phyloP scores from a whole-genome alignment of 2,797 vertebrate species.

The Aldrovandia affinis region DNA sequence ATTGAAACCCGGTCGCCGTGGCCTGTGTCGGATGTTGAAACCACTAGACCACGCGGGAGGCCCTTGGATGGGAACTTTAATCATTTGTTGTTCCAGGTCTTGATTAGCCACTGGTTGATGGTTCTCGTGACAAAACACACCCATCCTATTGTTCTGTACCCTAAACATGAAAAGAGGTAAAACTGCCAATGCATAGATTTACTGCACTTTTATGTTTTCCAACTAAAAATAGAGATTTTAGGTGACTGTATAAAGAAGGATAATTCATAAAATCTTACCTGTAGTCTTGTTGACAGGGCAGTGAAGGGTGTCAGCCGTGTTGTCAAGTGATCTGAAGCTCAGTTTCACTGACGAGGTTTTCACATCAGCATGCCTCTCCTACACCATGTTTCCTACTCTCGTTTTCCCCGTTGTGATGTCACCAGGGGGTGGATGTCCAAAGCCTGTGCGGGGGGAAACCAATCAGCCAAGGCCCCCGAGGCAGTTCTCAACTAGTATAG shows the following conservation, averaged over 20 bases:
- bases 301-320: background rate
- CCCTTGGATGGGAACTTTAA: background rate
- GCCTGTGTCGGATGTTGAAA: no score
- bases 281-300: background rate
- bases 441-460: background rate
- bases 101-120: background rate
- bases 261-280: background rate
- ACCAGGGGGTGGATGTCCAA: background rate
- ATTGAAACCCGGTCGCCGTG: no score
- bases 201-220: no score
- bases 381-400: background rate
- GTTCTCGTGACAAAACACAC: background rate
- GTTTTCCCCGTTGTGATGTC: background rate
- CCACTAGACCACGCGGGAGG: no score
- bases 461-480: background rate
- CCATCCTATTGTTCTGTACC: background rate
- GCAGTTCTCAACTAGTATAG: background rate
- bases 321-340: background rate
- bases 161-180: no score
- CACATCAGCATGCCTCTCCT: background rate
- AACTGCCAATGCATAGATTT: background rate
- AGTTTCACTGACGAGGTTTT: background rate
- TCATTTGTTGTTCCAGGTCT: background rate
- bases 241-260: background rate
- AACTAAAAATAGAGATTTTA: background rate